Evolutionary conservation across 2,888 invertebrate genomes (phyloP).

Genomic region (Plagiodera versicolora): DNA sequence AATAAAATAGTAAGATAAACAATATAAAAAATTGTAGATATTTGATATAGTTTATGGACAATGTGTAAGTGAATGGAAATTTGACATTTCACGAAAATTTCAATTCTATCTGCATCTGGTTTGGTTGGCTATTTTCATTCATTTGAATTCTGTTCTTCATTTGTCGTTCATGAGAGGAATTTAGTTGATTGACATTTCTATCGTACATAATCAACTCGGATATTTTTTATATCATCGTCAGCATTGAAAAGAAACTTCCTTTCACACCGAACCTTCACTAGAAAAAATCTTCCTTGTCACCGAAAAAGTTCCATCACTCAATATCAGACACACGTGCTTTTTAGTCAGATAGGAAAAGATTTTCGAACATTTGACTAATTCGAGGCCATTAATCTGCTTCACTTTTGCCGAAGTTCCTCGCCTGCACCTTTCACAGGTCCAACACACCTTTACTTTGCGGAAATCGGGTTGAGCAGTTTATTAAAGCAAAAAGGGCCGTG

Average conservation of each 20-base stretch:
- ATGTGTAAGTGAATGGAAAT: too few species aligned
- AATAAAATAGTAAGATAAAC: too few species aligned
- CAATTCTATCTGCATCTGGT: too few species aligned
- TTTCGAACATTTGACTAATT: conserved; percentile 54
- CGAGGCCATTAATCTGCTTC: conserved; percentile 52
- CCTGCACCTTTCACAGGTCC: conserved; percentile 42
- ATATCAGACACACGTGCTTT: conserved; percentile 46
- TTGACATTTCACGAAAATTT: too few species aligned
- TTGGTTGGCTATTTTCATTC: too few species aligned
- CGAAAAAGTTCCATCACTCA: conserved; percentile 31
- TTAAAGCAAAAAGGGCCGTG: conserved; percentile 41
- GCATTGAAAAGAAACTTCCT: background rate
- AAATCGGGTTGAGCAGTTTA: conserved; percentile 40
- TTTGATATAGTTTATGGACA: too few species aligned
- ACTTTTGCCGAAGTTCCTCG: conserved; percentile 45
- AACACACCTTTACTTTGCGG: conserved; percentile 44
- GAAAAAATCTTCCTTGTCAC: conserved; percentile 22
- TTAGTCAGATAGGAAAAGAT: conserved; percentile 47
- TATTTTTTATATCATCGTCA: background rate
- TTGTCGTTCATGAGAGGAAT: too few species aligned
- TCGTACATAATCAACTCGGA: too few species aligned
- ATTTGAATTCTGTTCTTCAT: too few species aligned
- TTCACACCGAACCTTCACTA: conserved; percentile 6
- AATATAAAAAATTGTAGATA: too few species aligned
- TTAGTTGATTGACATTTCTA: too few species aligned